Evolutionary conservation across 2,113 vertebrate species (phyloP).

Genomic region (Gavia stellata): DNA sequence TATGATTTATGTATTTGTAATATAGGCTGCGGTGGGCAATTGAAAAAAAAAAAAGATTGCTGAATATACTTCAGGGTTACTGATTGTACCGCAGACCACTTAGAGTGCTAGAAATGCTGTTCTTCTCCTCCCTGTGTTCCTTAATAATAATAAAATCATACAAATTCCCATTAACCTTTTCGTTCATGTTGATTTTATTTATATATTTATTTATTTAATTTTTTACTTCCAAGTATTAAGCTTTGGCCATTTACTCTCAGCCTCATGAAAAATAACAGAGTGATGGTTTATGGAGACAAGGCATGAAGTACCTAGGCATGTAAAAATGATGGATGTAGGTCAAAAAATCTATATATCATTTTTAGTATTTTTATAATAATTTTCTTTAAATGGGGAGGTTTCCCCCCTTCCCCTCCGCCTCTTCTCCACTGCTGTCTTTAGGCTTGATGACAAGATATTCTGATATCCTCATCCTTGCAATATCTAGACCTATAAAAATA

Average conservation of each 20-base stretch:
- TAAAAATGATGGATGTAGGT: conserved; percentile 71
- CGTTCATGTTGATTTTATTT: background rate
- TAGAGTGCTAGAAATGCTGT: conserved; percentile 38
- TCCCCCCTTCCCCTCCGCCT: background rate
- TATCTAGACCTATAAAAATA: conserved; percentile 74
- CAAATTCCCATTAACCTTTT: conserved; percentile 52
- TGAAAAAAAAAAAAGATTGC: conserved; percentile 70
- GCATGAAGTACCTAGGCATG: background rate
- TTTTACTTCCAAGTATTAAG: background rate
- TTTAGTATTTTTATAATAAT: conserved; percentile 69
- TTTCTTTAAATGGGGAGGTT: conserved; percentile 18
- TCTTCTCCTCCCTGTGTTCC: conserved; percentile 8
- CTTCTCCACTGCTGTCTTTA: conserved; percentile 27
- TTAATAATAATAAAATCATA: conserved; percentile 54
- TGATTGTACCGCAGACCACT: conserved; percentile 71
- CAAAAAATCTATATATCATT: conserved; percentile 63
- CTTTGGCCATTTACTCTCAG: background rate
- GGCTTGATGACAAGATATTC: conserved; percentile 44
- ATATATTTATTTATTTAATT: background rate
- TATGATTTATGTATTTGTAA: conserved; percentile 99
- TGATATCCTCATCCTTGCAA: conserved; percentile 52
- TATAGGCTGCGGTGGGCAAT: conserved; percentile 83
- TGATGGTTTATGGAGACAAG: conserved; percentile 44
- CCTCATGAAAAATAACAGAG: conserved; percentile 54
- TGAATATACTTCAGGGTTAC: conserved; percentile 72